Percentiles rank a stretch among this genome's conserved stretches.
Conservation (phyloP, 1,140 invertebrate genomes). For the Lasaia peninsularis region DNA sequence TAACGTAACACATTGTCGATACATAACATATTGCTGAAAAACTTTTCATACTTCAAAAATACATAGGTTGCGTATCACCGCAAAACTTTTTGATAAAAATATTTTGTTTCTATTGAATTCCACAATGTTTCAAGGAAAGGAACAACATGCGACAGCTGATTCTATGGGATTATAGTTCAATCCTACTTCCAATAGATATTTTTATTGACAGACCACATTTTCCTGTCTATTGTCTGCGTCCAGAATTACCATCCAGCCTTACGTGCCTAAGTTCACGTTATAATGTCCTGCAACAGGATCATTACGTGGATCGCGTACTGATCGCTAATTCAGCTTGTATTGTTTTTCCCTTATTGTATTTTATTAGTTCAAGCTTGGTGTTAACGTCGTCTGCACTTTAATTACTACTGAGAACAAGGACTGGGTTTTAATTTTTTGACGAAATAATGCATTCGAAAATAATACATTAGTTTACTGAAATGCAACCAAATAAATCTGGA, state of each 20-base stretch:
- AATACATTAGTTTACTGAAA: background rate
- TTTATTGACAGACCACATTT: background rate
- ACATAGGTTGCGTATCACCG: no score
- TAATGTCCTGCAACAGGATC: constrained; percentile 9
- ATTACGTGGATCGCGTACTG: constrained; percentile 6
- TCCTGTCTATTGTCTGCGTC: background rate
- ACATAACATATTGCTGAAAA: no score
- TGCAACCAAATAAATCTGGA: background rate
- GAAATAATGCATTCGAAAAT: background rate
- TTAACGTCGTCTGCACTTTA: constrained; percentile 7
- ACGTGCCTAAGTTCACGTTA: constrained; percentile 10
- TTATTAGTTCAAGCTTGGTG: constrained; percentile 8
- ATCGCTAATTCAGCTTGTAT: background rate
- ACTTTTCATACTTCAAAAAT: no score
- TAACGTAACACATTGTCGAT: no score
- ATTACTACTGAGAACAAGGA: background rate
- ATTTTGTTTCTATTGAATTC: no score
- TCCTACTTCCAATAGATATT: no score
- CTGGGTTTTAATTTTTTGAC: background rate
- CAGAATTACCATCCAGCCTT: background rate
- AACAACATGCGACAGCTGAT: no score
- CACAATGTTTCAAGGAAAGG: no score
- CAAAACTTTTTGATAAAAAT: no score
- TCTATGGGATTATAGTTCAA: no score
- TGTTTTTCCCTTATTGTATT: constrained; percentile 8